Percentiles rank a stretch among this genome's conserved stretches.
These are phyloP conservation scores for Protobothrops mucrosquamatus DNA, from an alignment of 2,113 vertebrate species.

Conservation along the genomic window DNA sequence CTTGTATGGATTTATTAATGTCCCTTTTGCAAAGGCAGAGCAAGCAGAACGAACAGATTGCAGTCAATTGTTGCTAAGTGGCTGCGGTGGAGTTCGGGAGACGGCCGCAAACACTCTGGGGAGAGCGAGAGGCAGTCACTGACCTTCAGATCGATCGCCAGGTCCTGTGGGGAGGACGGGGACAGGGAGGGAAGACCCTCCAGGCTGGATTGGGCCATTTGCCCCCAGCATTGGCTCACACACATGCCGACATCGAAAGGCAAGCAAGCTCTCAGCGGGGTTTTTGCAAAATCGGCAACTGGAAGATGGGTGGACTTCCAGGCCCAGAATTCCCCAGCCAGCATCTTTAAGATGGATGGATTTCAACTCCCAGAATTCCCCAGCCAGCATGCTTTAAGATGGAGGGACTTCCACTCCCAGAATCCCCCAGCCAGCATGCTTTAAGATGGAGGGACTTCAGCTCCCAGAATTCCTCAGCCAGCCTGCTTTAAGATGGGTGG, in stretches of 20 bases:
- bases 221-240: not conserved
- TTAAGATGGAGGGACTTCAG: too few species aligned
- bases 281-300: not conserved
- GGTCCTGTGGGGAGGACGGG: not conserved
- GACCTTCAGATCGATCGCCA: not conserved
- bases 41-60: not conserved
- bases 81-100: not conserved
- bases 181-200: too few species aligned
- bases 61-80: conserved; percentile 41
- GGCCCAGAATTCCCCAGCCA: not conserved
- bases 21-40: not conserved
- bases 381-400: not conserved
- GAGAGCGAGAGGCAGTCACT: not conserved
- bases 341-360: not conserved
- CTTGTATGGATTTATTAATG: not conserved
- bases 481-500: not conserved
- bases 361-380: too few species aligned
- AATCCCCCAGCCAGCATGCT: too few species aligned
- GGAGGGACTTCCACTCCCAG: too few species aligned
- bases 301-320: not conserved
- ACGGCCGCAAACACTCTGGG: not conserved
- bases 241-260: not conserved
- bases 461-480: too few species aligned
- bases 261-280: not conserved
- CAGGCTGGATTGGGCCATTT: not conserved